Percentiles rank a stretch among this genome's conserved stretches.
phyloP scores from a whole-genome alignment of 2,888 invertebrate genomes.

The Drosophila lacicola region DNA sequence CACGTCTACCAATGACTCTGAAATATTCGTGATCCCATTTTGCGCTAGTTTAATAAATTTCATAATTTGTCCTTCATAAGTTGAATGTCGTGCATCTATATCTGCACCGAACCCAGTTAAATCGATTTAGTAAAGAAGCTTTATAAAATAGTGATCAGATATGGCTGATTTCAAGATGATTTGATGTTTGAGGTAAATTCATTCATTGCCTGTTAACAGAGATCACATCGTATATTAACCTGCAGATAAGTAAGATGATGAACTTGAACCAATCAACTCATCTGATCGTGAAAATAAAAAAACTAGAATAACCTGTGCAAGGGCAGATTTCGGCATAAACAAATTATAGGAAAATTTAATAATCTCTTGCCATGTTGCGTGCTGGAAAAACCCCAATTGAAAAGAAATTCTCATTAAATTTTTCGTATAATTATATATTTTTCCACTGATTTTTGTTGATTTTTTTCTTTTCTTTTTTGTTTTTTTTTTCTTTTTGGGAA shows the following conservation, averaged over 20 bases:
- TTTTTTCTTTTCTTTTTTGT: slow-evolving; percentile 22
- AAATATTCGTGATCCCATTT: too few species aligned
- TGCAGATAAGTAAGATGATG: neutral
- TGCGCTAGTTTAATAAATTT: too few species aligned
- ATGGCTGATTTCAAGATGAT: neutral
- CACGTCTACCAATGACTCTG: too few species aligned
- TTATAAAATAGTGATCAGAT: neutral
- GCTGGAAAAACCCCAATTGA: slow-evolving; percentile 5
- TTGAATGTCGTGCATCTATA: too few species aligned
- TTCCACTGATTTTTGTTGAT: slow-evolving; percentile 61
- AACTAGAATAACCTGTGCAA: slow-evolving; percentile 13
- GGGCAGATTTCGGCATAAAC: slow-evolving; percentile 4
- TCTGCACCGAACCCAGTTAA: neutral
- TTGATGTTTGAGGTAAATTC: neutral
- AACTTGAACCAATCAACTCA: neutral
- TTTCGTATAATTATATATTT: slow-evolving; percentile 77
- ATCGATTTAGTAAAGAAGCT: neutral
- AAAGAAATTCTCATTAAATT: slow-evolving; percentile 42
- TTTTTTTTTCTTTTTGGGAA: slow-evolving; percentile 17
- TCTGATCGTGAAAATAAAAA: neutral
- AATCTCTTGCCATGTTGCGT: neutral
- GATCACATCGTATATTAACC: neutral
- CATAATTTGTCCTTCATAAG: too few species aligned
- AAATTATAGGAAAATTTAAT: neutral
- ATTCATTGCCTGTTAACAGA: neutral